Evolutionary conservation across 1,140 invertebrate species (phyloP), one percentile per base, ranked within the genome.

Genomic region (Aleiodes sp.): DNA sequence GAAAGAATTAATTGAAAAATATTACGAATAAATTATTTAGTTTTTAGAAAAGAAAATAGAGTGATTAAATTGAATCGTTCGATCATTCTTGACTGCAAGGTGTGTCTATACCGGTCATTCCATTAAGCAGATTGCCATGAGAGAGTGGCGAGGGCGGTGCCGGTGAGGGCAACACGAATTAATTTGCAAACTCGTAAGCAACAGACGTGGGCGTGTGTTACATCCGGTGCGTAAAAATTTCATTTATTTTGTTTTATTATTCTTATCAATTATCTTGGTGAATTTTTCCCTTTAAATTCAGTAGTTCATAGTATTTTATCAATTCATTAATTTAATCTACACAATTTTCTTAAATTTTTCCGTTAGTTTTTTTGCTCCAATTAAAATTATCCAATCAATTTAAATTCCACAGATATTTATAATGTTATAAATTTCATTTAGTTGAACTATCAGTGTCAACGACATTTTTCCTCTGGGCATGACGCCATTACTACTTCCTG

Each of bases 91-190:
- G 57, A n/a, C 39, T 52, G 28, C 52, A 72, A 68, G 62, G 66
- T 68, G 72, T 66, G 72, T 62, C 65, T 28, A 24, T 19, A 37
- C 57, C 37, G 31, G 26, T 9, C 33, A 69, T 70, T 61, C 57
- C 69, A 66, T 73, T 73, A 71, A 70, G 69, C 39, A 61, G 61
- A 73, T 68, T 73, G 69, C 65, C 60, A 68, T 64, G 63, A 63
- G 70, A 46, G 63, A 66, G 26, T 29, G 29, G 10, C 21, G 68
- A 61, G 59, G 64, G 35, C 41, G 61, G 29, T 43, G 19, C 4
- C 37, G 14, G 10, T n/a, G 9, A 35, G 41, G 28, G 46, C 37
- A 63, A 33, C 66, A 61, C 66, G 63, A 72, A 69, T 72, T 72
- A 69, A 72, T 72, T 72, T 69, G 71, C 63, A 69, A 72, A 69